Percentiles rank a stretch among this genome's conserved stretches.
These are phyloP conservation scores for Drosophila suboccidentalis DNA, from an alignment of 2,888 invertebrate genomes.

Conservation along the genomic window DNA sequence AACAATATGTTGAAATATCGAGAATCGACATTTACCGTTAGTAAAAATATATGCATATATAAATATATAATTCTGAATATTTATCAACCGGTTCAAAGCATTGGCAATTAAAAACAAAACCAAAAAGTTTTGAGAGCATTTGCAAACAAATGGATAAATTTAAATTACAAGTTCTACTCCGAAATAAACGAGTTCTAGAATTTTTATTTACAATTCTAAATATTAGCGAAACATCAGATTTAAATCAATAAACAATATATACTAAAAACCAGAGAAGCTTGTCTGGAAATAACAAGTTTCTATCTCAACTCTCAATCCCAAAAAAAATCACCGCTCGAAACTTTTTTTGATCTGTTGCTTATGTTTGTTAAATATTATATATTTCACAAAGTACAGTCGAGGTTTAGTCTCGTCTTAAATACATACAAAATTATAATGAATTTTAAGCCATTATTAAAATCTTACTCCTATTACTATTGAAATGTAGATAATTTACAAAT, in stretches of 20 bases:
- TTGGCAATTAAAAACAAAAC: not conserved
- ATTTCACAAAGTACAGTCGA: not conserved
- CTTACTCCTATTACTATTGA: not conserved
- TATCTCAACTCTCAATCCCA: not conserved
- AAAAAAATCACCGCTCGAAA: not conserved
- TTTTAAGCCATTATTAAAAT: not conserved
- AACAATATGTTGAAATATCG: slow-evolving; percentile 5
- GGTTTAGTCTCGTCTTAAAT: not conserved
- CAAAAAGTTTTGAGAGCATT: not conserved
- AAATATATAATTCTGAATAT: not conserved
- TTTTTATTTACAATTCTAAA: not conserved
- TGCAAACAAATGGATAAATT: slow-evolving; percentile 1
- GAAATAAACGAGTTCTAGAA: not conserved
- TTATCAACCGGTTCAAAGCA: not conserved
- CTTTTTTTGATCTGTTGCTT: not conserved
- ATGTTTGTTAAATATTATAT: not conserved
- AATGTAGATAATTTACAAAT: not conserved
- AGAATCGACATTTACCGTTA: not conserved
- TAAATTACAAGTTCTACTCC: not conserved
- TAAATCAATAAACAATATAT: too few relatives aligned
- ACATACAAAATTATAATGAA: not conserved
- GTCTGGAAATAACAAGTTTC: too few relatives aligned
- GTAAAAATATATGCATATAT: not conserved
- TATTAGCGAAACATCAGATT: not conserved
- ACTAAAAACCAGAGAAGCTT: not conserved